A percentile compares a stretch with the other conserved stretches of the same genome.
Conservation (phyloP, 64 coral and sea anemone genomes). For the Montipora cactus region DNA sequence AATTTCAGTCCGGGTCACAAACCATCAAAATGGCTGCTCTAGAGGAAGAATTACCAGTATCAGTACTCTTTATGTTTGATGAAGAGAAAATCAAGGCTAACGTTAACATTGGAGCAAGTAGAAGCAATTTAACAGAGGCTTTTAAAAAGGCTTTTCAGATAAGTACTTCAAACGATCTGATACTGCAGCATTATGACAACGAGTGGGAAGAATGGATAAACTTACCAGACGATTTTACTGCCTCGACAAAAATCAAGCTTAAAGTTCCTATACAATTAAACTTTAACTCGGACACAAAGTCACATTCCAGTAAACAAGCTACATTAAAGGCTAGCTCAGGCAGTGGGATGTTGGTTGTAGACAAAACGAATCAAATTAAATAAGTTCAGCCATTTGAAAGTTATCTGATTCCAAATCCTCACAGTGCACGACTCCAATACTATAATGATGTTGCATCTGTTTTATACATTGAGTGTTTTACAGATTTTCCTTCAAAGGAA, state of each 20-base stretch:
- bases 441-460: constrained; percentile 21
- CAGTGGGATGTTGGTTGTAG: constrained; percentile 16
- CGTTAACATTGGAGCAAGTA: constrained; percentile 11
- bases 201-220: constrained; percentile 61
- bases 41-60: not conserved
- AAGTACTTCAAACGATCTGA: not conserved
- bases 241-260: constrained; percentile 31
- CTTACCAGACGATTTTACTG: constrained; percentile 22
- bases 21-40: not conserved
- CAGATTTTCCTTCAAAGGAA: constrained; percentile 36
- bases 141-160: not conserved
- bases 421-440: constrained; percentile 16
- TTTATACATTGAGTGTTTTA: constrained; percentile 31
- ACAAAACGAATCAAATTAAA: constrained; percentile 30
- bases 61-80: constrained; percentile 15
- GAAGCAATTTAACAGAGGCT: constrained; percentile 16
- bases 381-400: constrained; percentile 35
- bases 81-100: constrained; percentile 26
- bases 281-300: constrained; percentile 11
- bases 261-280: not conserved
- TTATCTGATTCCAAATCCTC: constrained; percentile 24
- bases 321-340: constrained; percentile 13
- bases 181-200: constrained; percentile 29
- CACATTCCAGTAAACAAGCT: not conserved
- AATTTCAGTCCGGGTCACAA: not conserved